Base-by-base conservation (phyloP, 2,797 vertebrate genomes). In the Hyperoplus immaculatus region DNA sequence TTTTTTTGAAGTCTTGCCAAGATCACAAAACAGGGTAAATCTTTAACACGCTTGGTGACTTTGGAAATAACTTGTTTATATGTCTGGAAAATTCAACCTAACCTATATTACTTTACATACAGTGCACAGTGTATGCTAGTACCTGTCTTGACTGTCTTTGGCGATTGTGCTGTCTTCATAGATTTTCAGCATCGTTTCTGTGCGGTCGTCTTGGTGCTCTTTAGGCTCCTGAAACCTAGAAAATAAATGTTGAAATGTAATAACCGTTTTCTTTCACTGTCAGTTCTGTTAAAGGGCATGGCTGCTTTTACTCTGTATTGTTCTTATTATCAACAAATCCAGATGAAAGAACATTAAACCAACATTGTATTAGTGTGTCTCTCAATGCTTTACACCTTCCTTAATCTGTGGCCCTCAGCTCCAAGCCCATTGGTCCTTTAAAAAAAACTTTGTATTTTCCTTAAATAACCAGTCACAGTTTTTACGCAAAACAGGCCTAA, bases 191-290 rank as follows among this genome's bases (percentile, higher is more conserved):
- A 93, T 94, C 0, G 88, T 94, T 36, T 95, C 95, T 0, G 90
- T 84, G 46, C 90, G 93, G 51, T 97, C 96, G 0, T 96, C 96
- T 0, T 90, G 91, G 18, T 87, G 81, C 6, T 95, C 95, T 72
- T 87, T 89, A 0, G 91, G 79, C 78, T 95, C 96, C 87, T 97
- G 96, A 74, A 97, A 90, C 89, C 97, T 99, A 69, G 39, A 69
- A 84, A 76, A 75, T 4, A 67, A 6, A 62, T 61, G 60, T 60
- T 42, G 5, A 74, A 16, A 60, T n/a, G 14, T 56, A 36, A 10
- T 8, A 15, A 54, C 9, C 2, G 10, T 18, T 54, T 55, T 46
- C 21, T 43, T 42, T 4, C 46, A 21, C 15, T 18, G 16, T 43
- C 15, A 3, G 16, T 18, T 45, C n/a, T 21, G 5, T 18, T 43